These are phyloP conservation scores for Axea sp. DNA, from an alignment of 2,888 invertebrate genomes.

Conservation along the genomic window DNA sequence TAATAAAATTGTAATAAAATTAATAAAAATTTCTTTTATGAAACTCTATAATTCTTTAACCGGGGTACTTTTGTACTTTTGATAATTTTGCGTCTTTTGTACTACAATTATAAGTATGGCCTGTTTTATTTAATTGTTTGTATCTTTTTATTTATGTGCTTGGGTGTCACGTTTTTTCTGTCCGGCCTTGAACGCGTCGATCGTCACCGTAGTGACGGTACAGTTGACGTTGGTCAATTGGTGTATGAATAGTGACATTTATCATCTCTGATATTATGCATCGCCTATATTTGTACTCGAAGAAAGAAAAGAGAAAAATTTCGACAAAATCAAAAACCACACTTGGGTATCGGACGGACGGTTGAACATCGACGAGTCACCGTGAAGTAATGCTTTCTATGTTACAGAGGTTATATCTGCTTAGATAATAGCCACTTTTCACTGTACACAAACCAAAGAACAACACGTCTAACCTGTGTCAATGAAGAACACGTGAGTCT, in stretches of 20 bases:
- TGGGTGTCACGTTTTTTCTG: too few species aligned
- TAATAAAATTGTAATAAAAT: too few species aligned
- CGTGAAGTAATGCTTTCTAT: constrained; percentile 8
- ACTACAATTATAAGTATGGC: too few species aligned
- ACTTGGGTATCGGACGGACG: not conserved
- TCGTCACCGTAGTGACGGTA: constrained; percentile 36
- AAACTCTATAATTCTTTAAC: too few species aligned
- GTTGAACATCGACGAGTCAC: not conserved
- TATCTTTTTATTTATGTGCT: too few species aligned
- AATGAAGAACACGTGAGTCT: constrained; percentile 26
- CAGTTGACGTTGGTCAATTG: constrained; percentile 55
- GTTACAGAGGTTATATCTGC: constrained; percentile 28
- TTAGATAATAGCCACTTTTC: constrained; percentile 19
- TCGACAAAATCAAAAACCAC: constrained; percentile 13
- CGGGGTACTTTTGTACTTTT: too few species aligned
- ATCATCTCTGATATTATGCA: constrained; percentile 50
- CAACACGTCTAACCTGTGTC: constrained; percentile 18
- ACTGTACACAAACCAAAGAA: constrained; percentile 30
- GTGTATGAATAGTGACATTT: constrained; percentile 45
- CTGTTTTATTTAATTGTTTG: too few species aligned
- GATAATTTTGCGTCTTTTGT: too few species aligned
- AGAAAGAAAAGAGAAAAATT: constrained; percentile 54
- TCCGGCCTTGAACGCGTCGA: constrained; percentile 8
- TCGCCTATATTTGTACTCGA: constrained; percentile 42
- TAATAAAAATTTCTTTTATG: too few species aligned